Evolutionary conservation across 2,888 invertebrate genomes (phyloP).

Genomic region (Stenurella melanura): DNA sequence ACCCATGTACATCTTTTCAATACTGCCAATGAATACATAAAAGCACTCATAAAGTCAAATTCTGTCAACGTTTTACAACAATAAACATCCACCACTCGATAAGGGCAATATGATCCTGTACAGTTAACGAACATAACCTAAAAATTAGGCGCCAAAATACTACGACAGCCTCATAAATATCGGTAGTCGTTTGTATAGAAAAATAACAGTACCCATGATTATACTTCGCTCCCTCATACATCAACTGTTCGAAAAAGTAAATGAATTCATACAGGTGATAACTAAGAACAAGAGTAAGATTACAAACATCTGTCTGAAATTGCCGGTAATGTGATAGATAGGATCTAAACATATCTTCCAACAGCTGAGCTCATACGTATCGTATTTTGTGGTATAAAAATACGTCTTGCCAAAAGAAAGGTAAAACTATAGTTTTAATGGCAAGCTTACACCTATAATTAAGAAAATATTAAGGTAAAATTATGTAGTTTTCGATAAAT

Average conservation of each 20-base stretch:
- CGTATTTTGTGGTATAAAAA: neutral
- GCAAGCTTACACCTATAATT: too few relatives aligned
- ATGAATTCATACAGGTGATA: conserved; percentile 28
- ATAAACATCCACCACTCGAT: neutral
- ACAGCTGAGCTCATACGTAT: conserved; percentile 26
- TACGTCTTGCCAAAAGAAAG: neutral
- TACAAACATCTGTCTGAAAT: conserved; percentile 36
- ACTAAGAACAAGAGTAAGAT: conserved; percentile 21
- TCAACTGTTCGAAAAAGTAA: conserved; percentile 5
- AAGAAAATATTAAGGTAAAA: too few relatives aligned
- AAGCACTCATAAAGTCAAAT: too few relatives aligned
- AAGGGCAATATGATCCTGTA: too few relatives aligned
- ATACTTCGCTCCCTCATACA: conserved; percentile 9
- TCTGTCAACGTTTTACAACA: neutral
- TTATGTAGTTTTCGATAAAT: too few relatives aligned
- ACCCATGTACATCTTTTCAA: too few relatives aligned
- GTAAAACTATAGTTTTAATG: neutral
- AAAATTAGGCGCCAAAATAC: conserved; percentile 32
- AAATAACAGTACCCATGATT: neutral
- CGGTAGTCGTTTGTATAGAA: neutral
- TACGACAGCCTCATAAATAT: neutral
- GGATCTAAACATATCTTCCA: conserved; percentile 14
- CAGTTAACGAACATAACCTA: conserved; percentile 14
- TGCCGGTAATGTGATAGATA: conserved; percentile 28
- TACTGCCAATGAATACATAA: too few relatives aligned